Conservation (phyloP, 2,888 invertebrate species). For the Zeuzera pyrina region DNA sequence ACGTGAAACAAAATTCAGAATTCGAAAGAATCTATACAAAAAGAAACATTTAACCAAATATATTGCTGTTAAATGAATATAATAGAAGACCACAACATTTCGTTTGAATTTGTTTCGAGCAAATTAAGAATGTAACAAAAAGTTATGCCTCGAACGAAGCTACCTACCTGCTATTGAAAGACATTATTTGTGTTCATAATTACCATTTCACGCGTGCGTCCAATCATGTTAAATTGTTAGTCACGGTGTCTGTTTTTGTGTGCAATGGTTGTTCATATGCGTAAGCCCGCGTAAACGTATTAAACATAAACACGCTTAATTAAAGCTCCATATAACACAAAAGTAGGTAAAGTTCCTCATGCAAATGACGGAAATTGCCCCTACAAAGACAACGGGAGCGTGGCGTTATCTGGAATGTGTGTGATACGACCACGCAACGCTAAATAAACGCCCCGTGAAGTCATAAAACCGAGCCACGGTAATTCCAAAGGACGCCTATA, state of each 20-base stretch:
- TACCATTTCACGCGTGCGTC: slow-evolving; percentile 62
- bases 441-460: slow-evolving; percentile 66
- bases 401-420: slow-evolving; percentile 45
- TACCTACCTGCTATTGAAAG: neutral
- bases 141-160: too few relatives aligned
- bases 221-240: slow-evolving; percentile 56
- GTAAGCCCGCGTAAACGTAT: slow-evolving; percentile 15
- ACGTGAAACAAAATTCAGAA: too few relatives aligned
- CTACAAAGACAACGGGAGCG: slow-evolving; percentile 36
- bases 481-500: slow-evolving; percentile 69
- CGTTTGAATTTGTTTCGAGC: too few relatives aligned
- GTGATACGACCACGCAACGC: slow-evolving; percentile 54
- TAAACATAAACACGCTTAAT: slow-evolving; percentile 16
- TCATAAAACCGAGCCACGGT: slow-evolving; percentile 66
- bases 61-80: too few relatives aligned
- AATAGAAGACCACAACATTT: too few relatives aligned
- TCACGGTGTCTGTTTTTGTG: slow-evolving; percentile 55
- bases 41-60: too few relatives aligned
- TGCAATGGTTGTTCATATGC: slow-evolving; percentile 28
- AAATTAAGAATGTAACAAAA: too few relatives aligned
- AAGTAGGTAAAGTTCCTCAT: slow-evolving; percentile 16
- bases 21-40: too few relatives aligned
- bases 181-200: slow-evolving; percentile 47
- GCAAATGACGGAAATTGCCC: slow-evolving; percentile 39
- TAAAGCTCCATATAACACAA: slow-evolving; percentile 12